These are phyloP conservation scores for Macaria notata DNA, from an alignment of 2,888 invertebrate genomes.

Conservation along the genomic window DNA sequence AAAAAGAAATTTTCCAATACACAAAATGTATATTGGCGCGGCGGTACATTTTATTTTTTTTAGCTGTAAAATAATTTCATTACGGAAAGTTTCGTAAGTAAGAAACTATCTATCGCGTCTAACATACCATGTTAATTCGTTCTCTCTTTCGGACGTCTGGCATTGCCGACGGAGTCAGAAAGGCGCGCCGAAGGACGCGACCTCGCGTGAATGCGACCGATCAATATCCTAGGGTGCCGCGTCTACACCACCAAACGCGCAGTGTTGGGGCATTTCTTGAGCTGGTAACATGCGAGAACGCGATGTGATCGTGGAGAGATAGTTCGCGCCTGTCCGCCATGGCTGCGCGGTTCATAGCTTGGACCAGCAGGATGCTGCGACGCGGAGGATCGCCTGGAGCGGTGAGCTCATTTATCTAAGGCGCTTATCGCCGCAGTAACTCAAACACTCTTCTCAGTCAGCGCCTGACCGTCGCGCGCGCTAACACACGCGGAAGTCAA, in stretches of 20 bases:
- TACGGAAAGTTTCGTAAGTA: too few relatives aligned
- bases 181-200: conserved; percentile 81
- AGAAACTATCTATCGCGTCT: too few relatives aligned
- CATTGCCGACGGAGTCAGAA: conserved; percentile 51
- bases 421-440: conserved; percentile 68
- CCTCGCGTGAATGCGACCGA: conserved; percentile 73
- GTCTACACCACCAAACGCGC: conserved; percentile 58
- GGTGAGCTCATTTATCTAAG: conserved; percentile 76
- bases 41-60: too few relatives aligned
- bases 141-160: conserved; percentile 27
- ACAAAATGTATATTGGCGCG: too few relatives aligned
- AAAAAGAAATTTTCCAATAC: too few relatives aligned
- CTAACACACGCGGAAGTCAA: conserved; percentile 79
- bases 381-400: conserved; percentile 76
- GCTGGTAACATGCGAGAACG: conserved; percentile 59
- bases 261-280: conserved; percentile 67
- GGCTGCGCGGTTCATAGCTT: conserved; percentile 67
- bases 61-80: too few relatives aligned
- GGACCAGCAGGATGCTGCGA: conserved; percentile 72
- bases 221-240: conserved; percentile 68
- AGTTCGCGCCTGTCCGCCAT: conserved; percentile 35
- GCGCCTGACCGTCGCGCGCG: conserved; percentile 75
- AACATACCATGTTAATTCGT: conserved; percentile 6
- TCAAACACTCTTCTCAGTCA: conserved; percentile 72
- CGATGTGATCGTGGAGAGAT: conserved; percentile 33